Evolutionary conservation across 2,888 invertebrate genomes (phyloP), one percentile per base, ranked within the genome.

Genomic region (Platerodrilus igneus): DNA sequence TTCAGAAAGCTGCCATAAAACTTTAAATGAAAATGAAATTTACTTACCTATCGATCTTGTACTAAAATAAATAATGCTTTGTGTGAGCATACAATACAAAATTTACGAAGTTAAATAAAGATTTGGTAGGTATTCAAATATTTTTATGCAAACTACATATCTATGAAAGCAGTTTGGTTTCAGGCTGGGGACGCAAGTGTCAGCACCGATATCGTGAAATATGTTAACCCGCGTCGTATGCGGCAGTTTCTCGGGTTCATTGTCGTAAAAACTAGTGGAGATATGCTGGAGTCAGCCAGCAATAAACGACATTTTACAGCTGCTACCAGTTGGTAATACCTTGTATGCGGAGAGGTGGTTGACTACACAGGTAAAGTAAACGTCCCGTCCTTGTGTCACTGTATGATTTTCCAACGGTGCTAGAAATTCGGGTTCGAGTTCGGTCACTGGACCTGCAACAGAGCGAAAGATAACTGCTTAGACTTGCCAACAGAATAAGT

Each of bases 361-460:
- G 62, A 92, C 91, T 56, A 89, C 84, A 65, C 92, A 92, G 32
- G 90, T 90, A 70, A 92, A 90, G 63, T 81, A 83, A 40, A 90
- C 83, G 66, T 92, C 90, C 35, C 91, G 76, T 38, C 92, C 91
- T 68, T 87, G 87, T 36, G 86, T 82, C 43, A 89, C 86, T 23
- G 90, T 91, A 63, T 86, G 81, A 68, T 92, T 92, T 63, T 87
- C 85, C 62, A 92, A 70, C 37, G 85, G 83, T 53, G 84, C 84
- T 57, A 90, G 75, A 69, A 92, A 92, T 66, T 86, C 84, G 3
- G 92, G 91, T 58, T 78, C 80, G 35, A 75, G 75, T 51, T 74
- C 74, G 49, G 77, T 78, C 71, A 78, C 79, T 70, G 86, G 84
- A 70, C 83, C 85, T 85, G 69, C 17, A 71, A 67, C 56, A 60